Percentiles rank a stretch among this genome's conserved stretches.
These are phyloP conservation scores for Heliangelus exortis DNA, from an alignment of 2,797 vertebrate genomes.

Conservation along the genomic window DNA sequence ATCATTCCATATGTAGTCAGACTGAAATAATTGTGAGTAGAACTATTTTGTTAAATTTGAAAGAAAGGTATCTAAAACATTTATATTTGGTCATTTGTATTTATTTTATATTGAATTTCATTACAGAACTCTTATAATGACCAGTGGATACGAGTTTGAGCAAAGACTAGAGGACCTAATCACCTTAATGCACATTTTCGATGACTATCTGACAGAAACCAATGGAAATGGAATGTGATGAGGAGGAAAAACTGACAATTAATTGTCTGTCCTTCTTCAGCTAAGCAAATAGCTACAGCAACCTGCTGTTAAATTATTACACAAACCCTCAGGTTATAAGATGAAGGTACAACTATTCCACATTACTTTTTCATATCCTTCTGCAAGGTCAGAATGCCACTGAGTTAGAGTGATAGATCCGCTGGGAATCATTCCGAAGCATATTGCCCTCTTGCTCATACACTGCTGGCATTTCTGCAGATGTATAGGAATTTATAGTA, in stretches of 20 bases:
- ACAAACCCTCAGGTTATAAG: not conserved
- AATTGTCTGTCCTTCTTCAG: not conserved
- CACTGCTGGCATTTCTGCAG: not conserved
- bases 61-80: not conserved
- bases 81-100: not conserved
- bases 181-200: not conserved
- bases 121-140: not conserved
- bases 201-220: not conserved
- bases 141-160: not conserved
- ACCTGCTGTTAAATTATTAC: constrained; percentile 12
- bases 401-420: constrained; percentile 18
- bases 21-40: not conserved
- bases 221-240: not conserved
- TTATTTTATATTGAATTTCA: not conserved
- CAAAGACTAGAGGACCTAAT: not conserved
- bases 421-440: constrained; percentile 2
- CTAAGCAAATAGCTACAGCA: not conserved
- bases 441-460: not conserved
- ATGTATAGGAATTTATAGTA: not conserved
- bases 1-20: not conserved
- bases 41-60: not conserved
- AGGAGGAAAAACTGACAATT: not conserved
- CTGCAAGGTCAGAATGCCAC: not conserved
- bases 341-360: not conserved
- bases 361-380: constrained; percentile 11